phyloP scores from a whole-genome alignment of 2,113 vertebrate genomes.

The Rallus limicola region DNA sequence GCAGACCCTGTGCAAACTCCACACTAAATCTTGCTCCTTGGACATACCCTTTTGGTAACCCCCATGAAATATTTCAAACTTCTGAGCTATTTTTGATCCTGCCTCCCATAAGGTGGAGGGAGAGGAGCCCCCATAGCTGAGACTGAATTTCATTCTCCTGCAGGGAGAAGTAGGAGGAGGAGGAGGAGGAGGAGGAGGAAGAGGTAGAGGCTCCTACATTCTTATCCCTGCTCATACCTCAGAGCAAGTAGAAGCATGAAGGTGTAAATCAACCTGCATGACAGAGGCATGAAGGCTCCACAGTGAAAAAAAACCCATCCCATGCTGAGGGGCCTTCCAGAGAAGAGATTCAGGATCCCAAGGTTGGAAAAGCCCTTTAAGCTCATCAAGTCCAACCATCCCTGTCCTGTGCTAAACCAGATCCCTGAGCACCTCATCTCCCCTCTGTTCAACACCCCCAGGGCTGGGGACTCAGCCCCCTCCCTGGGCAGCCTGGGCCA shows the following conservation, averaged over 20 bases:
- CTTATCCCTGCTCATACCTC: neutral
- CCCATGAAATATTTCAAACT: neutral
- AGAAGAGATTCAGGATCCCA: too few species aligned
- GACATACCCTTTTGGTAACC: neutral
- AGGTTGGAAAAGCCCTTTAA: too few species aligned
- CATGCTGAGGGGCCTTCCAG: neutral
- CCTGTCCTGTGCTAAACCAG: too few species aligned
- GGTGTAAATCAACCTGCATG: neutral
- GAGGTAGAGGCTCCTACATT: neutral
- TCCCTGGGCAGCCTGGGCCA: too few species aligned
- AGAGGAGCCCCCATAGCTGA: neutral
- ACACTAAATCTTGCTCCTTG: neutral
- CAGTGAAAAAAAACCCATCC: neutral
- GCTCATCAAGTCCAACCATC: too few species aligned
- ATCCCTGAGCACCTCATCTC: too few species aligned
- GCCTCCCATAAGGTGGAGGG: neutral
- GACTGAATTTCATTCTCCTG: neutral
- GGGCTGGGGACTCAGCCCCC: too few species aligned
- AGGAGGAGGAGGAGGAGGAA: neutral
- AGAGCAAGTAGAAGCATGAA: neutral
- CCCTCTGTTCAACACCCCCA: too few species aligned
- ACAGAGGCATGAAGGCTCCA: neutral
- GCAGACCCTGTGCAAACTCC: fast-evolving
- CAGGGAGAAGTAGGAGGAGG: neutral
- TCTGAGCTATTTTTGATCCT: neutral